Conservation (phyloP, 2,888 invertebrate genomes). For the Julus scandinavius region DNA sequence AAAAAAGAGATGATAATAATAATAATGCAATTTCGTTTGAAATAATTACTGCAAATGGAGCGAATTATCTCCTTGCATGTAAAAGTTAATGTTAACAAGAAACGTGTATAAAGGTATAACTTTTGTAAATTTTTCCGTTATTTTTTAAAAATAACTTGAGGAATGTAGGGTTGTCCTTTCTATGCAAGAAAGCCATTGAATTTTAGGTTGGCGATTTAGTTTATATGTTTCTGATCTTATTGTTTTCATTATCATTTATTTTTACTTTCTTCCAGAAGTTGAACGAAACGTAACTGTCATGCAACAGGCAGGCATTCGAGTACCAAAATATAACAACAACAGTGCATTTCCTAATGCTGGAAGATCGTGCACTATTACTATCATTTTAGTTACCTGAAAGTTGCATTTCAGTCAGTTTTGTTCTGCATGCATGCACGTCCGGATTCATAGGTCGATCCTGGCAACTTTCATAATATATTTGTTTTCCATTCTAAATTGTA, state of each 20-base stretch:
- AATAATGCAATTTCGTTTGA: no score
- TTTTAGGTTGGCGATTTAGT: background rate
- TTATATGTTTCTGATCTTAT: background rate
- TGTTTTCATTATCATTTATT: no score
- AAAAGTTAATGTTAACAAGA: no score
- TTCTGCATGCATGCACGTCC: background rate
- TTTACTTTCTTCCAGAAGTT: no score
- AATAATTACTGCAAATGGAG: no score
- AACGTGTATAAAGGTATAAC: no score
- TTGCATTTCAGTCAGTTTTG: background rate
- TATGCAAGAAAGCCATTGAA: background rate
- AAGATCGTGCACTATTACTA: background rate
- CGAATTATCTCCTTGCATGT: no score
- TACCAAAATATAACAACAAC: background rate
- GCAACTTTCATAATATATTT: background rate
- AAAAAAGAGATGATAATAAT: no score
- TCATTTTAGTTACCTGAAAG: background rate
- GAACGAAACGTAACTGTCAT: background rate
- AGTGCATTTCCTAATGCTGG: background rate
- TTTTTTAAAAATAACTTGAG: no score
- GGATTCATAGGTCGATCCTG: background rate
- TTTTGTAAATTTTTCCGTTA: no score
- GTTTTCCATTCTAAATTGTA: background rate
- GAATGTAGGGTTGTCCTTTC: no score
- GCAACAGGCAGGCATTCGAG: background rate